phyloP scores from a whole-genome alignment of 2,888 invertebrate genomes.

The Thereva nobilitata region DNA sequence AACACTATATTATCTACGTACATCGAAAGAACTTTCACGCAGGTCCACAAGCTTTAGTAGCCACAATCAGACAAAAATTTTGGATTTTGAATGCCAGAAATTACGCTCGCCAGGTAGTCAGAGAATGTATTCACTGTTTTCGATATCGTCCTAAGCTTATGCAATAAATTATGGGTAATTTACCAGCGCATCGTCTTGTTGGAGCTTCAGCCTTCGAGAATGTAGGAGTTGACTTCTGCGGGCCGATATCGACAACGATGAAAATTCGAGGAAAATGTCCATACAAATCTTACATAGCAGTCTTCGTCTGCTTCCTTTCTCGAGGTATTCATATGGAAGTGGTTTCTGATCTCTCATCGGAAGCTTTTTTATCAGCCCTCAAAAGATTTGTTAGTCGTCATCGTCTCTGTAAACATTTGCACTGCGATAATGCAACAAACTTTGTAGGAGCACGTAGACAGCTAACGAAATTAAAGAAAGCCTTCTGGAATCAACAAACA shows the following conservation, averaged over 20 bases:
- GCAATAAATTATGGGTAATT: conserved; percentile 41
- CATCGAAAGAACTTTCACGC: conserved; percentile 30
- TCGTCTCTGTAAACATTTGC: conserved; percentile 2
- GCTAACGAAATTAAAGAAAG: background rate
- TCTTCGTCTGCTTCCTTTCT: too few species aligned
- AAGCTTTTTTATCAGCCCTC: too few species aligned
- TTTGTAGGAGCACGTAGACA: background rate
- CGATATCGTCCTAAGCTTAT: conserved; percentile 36
- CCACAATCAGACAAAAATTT: conserved; percentile 35
- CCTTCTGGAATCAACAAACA: background rate
- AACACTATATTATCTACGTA: conserved; percentile 24
- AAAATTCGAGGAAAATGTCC: conserved; percentile 2
- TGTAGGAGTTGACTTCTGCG: too few species aligned
- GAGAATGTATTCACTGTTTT: conserved; percentile 39
- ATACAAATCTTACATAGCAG: conserved; percentile 8
- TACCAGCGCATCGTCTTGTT: conserved; percentile 38
- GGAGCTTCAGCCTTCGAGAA: conserved; percentile 7
- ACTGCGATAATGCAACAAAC: too few species aligned
- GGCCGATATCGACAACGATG: too few species aligned
- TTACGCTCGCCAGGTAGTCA: conserved; percentile 36
- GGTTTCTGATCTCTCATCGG: conserved; percentile 14
- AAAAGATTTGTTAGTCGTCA: conserved; percentile 28
- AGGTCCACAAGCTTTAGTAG: conserved; percentile 36
- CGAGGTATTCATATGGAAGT: conserved; percentile 28
- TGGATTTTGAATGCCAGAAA: conserved; percentile 40